These are phyloP conservation scores for Neomonachus schauinslandi DNA, from an alignment of 2,113 vertebrate species.

Conservation along the genomic window DNA sequence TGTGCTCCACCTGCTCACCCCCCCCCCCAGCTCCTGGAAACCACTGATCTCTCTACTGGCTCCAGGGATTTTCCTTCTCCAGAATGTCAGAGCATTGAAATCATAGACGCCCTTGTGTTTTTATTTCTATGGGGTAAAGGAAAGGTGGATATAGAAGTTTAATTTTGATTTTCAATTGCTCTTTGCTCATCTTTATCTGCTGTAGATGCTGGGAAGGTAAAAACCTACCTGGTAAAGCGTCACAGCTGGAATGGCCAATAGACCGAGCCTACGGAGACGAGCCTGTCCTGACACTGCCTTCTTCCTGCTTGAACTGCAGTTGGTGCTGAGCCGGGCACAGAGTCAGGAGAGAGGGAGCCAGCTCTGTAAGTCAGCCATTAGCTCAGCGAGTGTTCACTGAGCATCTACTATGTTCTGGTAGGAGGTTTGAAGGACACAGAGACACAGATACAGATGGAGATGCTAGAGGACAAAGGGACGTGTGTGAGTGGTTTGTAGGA, in stretches of 20 bases:
- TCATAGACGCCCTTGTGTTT: not conserved
- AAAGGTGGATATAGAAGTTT: not conserved
- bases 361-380: not conserved
- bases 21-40: not conserved
- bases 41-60: not conserved
- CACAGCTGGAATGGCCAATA: no score
- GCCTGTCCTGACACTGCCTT: not conserved
- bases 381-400: not conserved
- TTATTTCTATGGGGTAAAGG: not conserved
- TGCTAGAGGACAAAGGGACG: not conserved
- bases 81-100: not conserved
- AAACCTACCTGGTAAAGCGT: not conserved
- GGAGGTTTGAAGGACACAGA: not conserved
- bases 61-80: not conserved
- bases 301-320: not conserved
- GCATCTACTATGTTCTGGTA: not conserved
- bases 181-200: not conserved
- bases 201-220: no score
- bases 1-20: no score
- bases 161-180: not conserved
- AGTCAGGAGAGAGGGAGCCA: not conserved
- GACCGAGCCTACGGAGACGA: not conserved
- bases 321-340: not conserved
- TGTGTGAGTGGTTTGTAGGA: no score
- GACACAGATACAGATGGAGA: no score